Percentiles rank a stretch among this genome's conserved stretches.
Evolutionary conservation across 1,140 invertebrate species (phyloP).

Genomic region (Drosophila tani): DNA sequence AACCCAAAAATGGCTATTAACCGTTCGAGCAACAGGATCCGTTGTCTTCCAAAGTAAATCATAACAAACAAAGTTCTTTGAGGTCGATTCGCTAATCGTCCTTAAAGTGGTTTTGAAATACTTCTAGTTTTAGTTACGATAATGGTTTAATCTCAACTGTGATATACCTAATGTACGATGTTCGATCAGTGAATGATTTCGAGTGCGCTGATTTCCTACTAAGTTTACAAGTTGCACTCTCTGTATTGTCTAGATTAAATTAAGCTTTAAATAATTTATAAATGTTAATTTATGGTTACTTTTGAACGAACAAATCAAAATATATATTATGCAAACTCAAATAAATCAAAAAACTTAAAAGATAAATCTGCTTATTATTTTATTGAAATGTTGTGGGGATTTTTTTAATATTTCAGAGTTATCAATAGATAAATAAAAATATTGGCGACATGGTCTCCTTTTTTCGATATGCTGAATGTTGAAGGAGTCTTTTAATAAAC

Average conservation of each 20-base stretch:
- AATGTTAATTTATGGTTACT: conserved; percentile 68
- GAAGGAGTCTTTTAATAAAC: background rate
- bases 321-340: conserved; percentile 29
- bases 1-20: conserved; percentile 65
- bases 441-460: no score
- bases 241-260: conserved; percentile 36
- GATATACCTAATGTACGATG: conserved; percentile 68
- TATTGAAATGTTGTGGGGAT: background rate
- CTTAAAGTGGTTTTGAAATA: conserved; percentile 66
- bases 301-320: conserved; percentile 49
- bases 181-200: conserved; percentile 33
- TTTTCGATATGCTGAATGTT: background rate
- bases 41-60: conserved; percentile 81
- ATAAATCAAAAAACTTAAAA: conserved; percentile 12
- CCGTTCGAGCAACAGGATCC: conserved; percentile 68
- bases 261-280: conserved; percentile 81
- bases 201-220: conserved; percentile 60
- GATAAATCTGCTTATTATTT: background rate
- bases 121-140: conserved; percentile 44
- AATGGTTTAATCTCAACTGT: conserved; percentile 69
- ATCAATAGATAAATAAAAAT: no score
- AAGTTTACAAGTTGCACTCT: conserved; percentile 37
- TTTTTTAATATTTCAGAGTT: background rate
- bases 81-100: conserved; percentile 36
- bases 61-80: conserved; percentile 20